These are phyloP conservation scores for Chalcis sispes DNA, from an alignment of 2,888 invertebrate species.

Conservation along the genomic window DNA sequence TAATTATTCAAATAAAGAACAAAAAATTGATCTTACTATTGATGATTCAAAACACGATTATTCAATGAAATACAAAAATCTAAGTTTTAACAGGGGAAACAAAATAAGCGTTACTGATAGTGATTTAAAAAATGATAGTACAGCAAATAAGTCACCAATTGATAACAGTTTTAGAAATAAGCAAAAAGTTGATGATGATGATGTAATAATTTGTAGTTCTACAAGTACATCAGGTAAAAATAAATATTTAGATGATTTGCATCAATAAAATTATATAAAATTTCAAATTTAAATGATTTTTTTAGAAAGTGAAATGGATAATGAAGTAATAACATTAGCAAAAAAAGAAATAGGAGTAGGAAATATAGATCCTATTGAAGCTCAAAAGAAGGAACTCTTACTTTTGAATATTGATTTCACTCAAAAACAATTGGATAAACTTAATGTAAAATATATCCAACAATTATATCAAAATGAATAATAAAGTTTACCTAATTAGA, in stretches of 20 bases:
- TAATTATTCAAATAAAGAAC: too few species aligned
- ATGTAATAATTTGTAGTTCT: slow-evolving; percentile 42
- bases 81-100: too few species aligned
- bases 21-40: too few species aligned
- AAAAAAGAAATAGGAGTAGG: slow-evolving; percentile 61
- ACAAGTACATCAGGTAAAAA: slow-evolving; percentile 49
- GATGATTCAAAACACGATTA: slow-evolving; percentile 2
- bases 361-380: slow-evolving; percentile 62
- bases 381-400: slow-evolving; percentile 63
- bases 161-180: background rate
- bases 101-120: too few species aligned
- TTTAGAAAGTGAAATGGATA: slow-evolving; percentile 55
- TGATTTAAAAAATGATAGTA: slow-evolving; percentile 24
- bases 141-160: background rate
- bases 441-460: slow-evolving; percentile 61
- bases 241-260: too few species aligned
- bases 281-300: slow-evolving; percentile 23
- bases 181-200: background rate
- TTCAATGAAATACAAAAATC: too few species aligned
- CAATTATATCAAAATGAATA: slow-evolving; percentile 11
- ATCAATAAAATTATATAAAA: too few species aligned
- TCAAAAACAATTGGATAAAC: slow-evolving; percentile 61
- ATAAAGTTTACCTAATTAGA: slow-evolving; percentile 9
- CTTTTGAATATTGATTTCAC: slow-evolving; percentile 60
- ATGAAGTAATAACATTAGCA: slow-evolving; percentile 55